Conservation (phyloP, 2,797 vertebrate species). For the Glossophaga mutica region DNA sequence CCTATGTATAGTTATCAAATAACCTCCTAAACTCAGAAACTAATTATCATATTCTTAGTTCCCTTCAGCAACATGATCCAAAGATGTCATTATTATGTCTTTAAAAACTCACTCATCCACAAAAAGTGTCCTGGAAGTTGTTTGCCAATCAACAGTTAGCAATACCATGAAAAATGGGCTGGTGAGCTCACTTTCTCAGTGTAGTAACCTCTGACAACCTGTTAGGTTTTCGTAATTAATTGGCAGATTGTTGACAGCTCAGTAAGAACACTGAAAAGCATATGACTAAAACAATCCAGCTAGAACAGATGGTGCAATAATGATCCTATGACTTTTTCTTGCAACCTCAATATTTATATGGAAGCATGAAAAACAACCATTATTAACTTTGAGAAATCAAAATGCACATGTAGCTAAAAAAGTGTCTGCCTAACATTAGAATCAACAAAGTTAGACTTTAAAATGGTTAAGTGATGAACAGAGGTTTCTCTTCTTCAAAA, state of each 20-base stretch:
- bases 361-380: not conserved
- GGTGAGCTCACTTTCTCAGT: slow-evolving; percentile 8
- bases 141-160: slow-evolving; percentile 24
- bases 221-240: slow-evolving; percentile 59
- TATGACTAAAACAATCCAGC: slow-evolving; percentile 20
- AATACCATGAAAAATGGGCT: not conserved
- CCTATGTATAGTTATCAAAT: not conserved
- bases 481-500: not conserved
- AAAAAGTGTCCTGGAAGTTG: not conserved
- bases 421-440: not conserved
- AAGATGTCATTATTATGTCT: not conserved
- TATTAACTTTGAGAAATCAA: slow-evolving; percentile 5
- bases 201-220: not conserved
- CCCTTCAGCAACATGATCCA: not conserved
- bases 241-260: slow-evolving; percentile 49
- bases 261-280: slow-evolving; percentile 28
- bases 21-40: not conserved
- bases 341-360: not conserved
- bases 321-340: slow-evolving; percentile 17
- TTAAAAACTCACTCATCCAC: not conserved
- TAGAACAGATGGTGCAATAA: slow-evolving; percentile 3
- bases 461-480: not conserved
- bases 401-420: not conserved
- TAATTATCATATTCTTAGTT: not conserved
- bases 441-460: not conserved